A percentile compares a stretch with the other conserved stretches of the same genome.
Evolutionary conservation across 2,888 invertebrate species (phyloP).

Genomic region (Saturnia japonica): DNA sequence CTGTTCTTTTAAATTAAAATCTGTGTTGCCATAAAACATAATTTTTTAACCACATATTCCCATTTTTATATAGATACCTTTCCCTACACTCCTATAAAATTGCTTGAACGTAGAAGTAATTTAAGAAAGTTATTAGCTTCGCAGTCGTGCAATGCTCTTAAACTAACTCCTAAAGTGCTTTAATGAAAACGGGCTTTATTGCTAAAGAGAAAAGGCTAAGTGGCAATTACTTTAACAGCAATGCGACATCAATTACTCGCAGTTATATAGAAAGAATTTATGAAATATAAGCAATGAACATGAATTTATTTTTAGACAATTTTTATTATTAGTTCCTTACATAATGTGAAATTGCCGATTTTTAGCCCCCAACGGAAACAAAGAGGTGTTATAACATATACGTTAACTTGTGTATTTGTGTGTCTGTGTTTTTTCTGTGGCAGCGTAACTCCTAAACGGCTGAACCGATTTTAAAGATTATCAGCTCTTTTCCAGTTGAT

Average conservation of each 20-base stretch:
- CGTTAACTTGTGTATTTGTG: no score
- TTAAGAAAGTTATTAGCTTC: slow-evolving; percentile 43
- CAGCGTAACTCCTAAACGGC: no score
- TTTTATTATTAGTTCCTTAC: no score
- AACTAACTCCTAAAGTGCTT: slow-evolving; percentile 30
- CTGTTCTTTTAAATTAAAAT: neutral
- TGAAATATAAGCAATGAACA: neutral
- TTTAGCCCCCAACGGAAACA: no score
- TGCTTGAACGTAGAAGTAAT: slow-evolving; percentile 37
- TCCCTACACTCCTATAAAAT: slow-evolving; percentile 26
- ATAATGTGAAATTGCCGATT: no score
- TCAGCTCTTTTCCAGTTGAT: no score
- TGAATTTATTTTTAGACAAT: no score
- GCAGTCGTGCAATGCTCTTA: slow-evolving; percentile 35
- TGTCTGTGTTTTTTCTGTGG: no score
- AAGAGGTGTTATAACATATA: no score
- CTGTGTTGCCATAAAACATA: neutral
- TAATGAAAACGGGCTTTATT: slow-evolving; percentile 59
- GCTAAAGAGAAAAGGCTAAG: slow-evolving; percentile 50
- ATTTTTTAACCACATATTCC: neutral
- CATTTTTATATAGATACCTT: neutral
- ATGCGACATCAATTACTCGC: slow-evolving; percentile 36
- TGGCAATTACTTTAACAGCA: slow-evolving; percentile 54
- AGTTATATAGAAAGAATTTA: slow-evolving; percentile 18
- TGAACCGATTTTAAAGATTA: no score